Evolutionary conservation across 2,113 vertebrate genomes (phyloP), one percentile per base, ranked within the genome.

Genomic region (Oncorhynchus gorbuscha): DNA sequence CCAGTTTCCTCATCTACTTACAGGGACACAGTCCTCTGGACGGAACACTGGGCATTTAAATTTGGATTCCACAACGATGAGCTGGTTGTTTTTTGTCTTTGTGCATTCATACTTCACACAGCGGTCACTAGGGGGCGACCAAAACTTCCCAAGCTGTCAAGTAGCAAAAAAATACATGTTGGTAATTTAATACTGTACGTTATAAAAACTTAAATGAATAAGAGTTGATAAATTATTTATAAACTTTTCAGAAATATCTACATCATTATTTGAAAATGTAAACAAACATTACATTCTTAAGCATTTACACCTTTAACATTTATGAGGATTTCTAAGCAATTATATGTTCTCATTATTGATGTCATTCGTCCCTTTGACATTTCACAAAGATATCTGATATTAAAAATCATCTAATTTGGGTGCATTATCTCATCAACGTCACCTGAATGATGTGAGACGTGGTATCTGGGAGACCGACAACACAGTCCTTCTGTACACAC

Each of bases 71-170:
- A 84, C 67, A 45, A 83, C 0, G 49, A 82, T 69, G 24, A 86
- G 22, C 0, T 92, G 85, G 2, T 86, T 65, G 3, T 91, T 89
- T 1, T 91, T 89, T 1, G n/a, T 67, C 61, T 81, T 84, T 24
- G 86, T 69, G 69, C 96, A 98, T 55, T 69, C 78, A 83, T 96
- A 96, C 5, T 75, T 59, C 0, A 80, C 93, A 76, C 96, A 98
- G 35, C 91, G 90, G 72, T 84, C 76, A 1, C 75, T 35, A 0
- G 91, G 69, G 0, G 90, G 76, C 16, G 84, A 87, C 93, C 93
- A 94, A 74, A 86, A 90, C 2, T 92, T 3, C 3, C 87, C 91
- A 71, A 89, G 86, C 96, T 97, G 85, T 80, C 9, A 71, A 39
- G 82, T 39, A 24, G 24, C 28, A 48, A n/a, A 55, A 3, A 67